These are phyloP conservation scores for Synanthedon tipuliformis DNA, from an alignment of 2,888 invertebrate species.

Conservation along the genomic window DNA sequence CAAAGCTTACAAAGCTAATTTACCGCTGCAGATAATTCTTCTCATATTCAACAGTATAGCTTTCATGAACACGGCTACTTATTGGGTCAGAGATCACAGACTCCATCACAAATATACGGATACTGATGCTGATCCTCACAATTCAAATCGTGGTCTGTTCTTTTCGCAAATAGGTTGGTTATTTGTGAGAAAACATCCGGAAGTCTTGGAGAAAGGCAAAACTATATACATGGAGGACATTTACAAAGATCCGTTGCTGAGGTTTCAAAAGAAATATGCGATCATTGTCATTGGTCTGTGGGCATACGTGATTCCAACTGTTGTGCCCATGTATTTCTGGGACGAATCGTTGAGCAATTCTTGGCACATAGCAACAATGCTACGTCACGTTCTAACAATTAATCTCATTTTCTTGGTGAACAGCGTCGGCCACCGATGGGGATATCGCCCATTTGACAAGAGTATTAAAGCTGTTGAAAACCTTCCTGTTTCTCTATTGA, in stretches of 20 bases:
- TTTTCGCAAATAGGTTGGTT: constrained; percentile 7
- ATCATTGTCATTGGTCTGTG: constrained; percentile 5
- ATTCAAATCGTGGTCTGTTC: constrained; percentile 3
- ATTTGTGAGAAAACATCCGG: constrained; percentile 4
- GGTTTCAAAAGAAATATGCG: constrained; percentile 5
- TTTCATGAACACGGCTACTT: constrained; percentile 7
- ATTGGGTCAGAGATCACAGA: constrained; percentile 6
- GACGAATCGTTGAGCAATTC: constrained; percentile 3
- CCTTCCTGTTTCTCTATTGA: constrained; percentile 3
- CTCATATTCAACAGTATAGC: constrained; percentile 62
- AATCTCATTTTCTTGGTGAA: constrained; percentile 6
- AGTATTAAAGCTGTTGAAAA: constrained; percentile 2
- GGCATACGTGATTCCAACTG: constrained; percentile 6
- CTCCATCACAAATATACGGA: constrained; percentile 5
- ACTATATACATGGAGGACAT: constrained; percentile 7
- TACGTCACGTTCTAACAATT: constrained; percentile 5
- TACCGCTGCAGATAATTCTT: constrained; percentile 57
- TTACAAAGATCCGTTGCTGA: constrained; percentile 2
- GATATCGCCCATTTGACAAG: constrained; percentile 2
- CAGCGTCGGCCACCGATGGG: constrained; percentile 5
- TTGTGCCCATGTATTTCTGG: constrained; percentile 6
- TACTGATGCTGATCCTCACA: constrained; percentile 6
- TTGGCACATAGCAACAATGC: constrained; percentile 6
- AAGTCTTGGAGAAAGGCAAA: constrained; percentile 5
- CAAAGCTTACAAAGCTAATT: constrained; percentile 66